Percentiles rank a stretch among this genome's conserved stretches.
Evolutionary conservation across 2,888 invertebrate genomes (phyloP).

Genomic region (Petrolisthes manimaculis): DNA sequence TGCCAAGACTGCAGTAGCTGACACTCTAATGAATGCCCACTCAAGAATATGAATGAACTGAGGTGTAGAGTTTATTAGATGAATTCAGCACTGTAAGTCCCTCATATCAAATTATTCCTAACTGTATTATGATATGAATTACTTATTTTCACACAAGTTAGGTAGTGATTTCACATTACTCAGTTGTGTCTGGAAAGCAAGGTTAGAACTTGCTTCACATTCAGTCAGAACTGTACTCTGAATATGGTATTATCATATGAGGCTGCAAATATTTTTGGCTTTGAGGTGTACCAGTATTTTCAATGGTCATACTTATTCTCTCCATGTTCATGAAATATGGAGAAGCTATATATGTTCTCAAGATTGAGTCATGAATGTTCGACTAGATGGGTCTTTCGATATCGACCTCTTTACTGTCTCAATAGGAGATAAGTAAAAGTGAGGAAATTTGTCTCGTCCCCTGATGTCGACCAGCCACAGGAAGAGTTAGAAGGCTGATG

Average conservation of each 20-base stretch:
- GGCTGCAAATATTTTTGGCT: conserved; percentile 2
- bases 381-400: conserved; percentile 18
- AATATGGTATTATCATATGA: neutral
- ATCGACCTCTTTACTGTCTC: conserved; percentile 43
- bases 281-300: conserved; percentile 7
- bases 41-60: conserved; percentile 47
- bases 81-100: too few species aligned
- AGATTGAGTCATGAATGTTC: conserved; percentile 40
- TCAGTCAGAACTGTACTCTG: neutral
- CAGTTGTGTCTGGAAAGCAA: too few species aligned
- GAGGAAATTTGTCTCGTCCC: conserved; percentile 15
- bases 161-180: too few species aligned
- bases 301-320: neutral
- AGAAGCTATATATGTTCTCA: conserved; percentile 16
- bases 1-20: conserved; percentile 44
- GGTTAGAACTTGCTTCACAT: too few species aligned
- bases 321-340: conserved; percentile 42
- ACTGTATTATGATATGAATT: too few species aligned
- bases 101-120: too few species aligned
- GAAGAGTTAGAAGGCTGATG: conserved; percentile 42
- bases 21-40: conserved; percentile 43
- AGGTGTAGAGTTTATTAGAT: too few species aligned
- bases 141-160: too few species aligned
- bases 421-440: conserved; percentile 28
- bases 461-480: conserved; percentile 45